A percentile compares a stretch with the other conserved stretches of the same genome.
phyloP scores from a whole-genome alignment of 2,797 vertebrate species.

The Melanitta fusca region DNA sequence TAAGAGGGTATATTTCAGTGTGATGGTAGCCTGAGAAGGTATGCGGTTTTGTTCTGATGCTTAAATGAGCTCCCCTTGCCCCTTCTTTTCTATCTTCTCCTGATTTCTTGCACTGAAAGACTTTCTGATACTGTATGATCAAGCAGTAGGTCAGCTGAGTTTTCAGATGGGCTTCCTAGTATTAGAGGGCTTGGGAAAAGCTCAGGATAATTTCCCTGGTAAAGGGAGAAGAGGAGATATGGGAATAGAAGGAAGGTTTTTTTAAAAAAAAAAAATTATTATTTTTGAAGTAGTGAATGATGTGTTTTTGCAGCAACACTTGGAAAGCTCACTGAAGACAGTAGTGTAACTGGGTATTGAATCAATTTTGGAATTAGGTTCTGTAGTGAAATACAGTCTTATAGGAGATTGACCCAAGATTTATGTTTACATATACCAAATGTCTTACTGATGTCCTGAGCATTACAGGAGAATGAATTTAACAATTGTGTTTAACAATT shows the following conservation, averaged over 20 bases:
- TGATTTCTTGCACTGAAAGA: neutral
- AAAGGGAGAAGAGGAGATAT: neutral
- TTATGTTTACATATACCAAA: neutral
- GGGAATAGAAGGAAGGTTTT: neutral
- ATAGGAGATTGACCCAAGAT: neutral
- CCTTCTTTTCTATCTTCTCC: neutral
- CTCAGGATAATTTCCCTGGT: neutral
- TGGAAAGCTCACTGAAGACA: neutral
- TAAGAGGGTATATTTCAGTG: neutral
- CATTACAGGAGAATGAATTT: neutral
- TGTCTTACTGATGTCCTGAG: neutral
- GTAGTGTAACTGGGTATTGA: neutral
- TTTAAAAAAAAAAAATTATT: neutral
- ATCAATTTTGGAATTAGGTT: neutral
- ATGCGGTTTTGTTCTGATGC: neutral
- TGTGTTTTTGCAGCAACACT: neutral
- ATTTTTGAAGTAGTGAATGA: neutral
- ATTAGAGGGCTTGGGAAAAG: neutral
- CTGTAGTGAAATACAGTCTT: neutral
- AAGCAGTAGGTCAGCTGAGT: neutral
- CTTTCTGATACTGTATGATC: neutral
- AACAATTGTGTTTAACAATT: neutral
- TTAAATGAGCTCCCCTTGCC: neutral
- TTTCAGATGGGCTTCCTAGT: neutral
- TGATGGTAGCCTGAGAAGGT: neutral